Conservation (phyloP, 1,140 invertebrate species). For the Tetramorium simillimum region DNA sequence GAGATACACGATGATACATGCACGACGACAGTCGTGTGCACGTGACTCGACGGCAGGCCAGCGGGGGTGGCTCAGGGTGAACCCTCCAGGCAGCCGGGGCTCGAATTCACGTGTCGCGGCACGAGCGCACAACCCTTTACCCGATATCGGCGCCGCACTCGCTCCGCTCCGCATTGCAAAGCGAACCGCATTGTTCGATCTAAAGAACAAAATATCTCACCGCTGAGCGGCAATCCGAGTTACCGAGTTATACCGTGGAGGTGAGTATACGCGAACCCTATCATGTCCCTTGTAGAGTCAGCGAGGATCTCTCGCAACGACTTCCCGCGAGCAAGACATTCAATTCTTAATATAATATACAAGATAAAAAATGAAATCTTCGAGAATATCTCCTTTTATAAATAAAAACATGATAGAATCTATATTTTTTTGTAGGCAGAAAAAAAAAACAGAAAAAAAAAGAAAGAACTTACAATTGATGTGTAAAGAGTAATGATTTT, state of each 20-base stretch:
- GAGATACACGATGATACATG: constrained; percentile 66
- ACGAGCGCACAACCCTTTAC: constrained; percentile 61
- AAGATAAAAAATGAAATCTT: not conserved
- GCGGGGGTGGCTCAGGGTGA: constrained; percentile 39
- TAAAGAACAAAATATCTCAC: constrained; percentile 53
- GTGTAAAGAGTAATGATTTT: not conserved
- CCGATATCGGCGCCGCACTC: constrained; percentile 29
- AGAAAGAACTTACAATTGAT: not conserved
- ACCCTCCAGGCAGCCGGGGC: constrained; percentile 50
- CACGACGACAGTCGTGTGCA: constrained; percentile 70
- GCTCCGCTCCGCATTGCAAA: constrained; percentile 31
- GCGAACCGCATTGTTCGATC: constrained; percentile 32
- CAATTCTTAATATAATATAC: not conserved
- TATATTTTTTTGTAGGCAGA: not conserved
- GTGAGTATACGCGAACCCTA: not conserved
- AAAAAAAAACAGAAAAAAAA: not conserved
- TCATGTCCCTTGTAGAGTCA: not conserved
- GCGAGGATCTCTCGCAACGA: not conserved
- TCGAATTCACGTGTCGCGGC: constrained; percentile 73
- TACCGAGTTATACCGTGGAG: not conserved
- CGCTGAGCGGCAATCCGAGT: constrained; percentile 15
- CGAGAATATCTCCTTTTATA: not conserved
- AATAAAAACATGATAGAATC: not conserved
- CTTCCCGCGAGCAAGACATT: too few relatives aligned
- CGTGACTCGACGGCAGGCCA: constrained; percentile 67